These are phyloP conservation scores for Clarias laeviceps DNA, from an alignment of 2,797 vertebrate genomes.

Conservation along the genomic window DNA sequence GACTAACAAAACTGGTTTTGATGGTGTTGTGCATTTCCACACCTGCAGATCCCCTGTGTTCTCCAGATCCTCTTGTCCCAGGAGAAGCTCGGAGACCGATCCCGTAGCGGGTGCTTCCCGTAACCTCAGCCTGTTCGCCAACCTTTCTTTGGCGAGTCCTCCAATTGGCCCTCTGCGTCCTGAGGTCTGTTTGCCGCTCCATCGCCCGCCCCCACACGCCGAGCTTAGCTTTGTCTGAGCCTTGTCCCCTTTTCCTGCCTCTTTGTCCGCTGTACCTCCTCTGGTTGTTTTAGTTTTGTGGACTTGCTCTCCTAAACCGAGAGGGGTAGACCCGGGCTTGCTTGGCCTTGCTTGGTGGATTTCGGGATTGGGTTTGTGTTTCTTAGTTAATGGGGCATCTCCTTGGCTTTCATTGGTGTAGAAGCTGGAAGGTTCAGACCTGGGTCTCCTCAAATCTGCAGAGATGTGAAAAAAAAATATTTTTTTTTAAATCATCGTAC, in stretches of 20 bases:
- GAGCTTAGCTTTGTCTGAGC: constrained; percentile 74
- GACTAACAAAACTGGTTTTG: background rate
- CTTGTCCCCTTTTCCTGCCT: constrained; percentile 67
- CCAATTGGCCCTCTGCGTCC: constrained; percentile 77
- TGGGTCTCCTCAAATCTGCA: constrained; percentile 87
- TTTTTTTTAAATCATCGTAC: background rate
- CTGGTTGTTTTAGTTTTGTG: constrained; percentile 69
- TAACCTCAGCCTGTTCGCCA: constrained; percentile 84
- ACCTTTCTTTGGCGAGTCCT: constrained; percentile 84
- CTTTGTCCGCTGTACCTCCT: constrained; percentile 71
- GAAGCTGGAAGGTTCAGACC: constrained; percentile 86
- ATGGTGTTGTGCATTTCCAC: constrained; percentile 42
- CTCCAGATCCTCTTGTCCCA: constrained; percentile 81
- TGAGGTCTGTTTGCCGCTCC: constrained; percentile 73
- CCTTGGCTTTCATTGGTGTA: constrained; percentile 83
- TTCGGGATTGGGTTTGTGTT: constrained; percentile 92
- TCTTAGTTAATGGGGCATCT: constrained; percentile 92
- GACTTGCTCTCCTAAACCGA: constrained; percentile 77
- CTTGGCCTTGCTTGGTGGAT: constrained; percentile 84
- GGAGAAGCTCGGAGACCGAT: constrained; percentile 87
- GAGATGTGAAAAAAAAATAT: constrained; percentile 21
- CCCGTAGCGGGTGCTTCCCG: constrained; percentile 86
- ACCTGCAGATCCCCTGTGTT: constrained; percentile 93
- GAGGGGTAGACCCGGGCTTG: constrained; percentile 78
- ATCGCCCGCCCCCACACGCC: constrained; percentile 69